Conservation (phyloP, 2,888 invertebrate genomes). For the Stramonita haemastoma region DNA sequence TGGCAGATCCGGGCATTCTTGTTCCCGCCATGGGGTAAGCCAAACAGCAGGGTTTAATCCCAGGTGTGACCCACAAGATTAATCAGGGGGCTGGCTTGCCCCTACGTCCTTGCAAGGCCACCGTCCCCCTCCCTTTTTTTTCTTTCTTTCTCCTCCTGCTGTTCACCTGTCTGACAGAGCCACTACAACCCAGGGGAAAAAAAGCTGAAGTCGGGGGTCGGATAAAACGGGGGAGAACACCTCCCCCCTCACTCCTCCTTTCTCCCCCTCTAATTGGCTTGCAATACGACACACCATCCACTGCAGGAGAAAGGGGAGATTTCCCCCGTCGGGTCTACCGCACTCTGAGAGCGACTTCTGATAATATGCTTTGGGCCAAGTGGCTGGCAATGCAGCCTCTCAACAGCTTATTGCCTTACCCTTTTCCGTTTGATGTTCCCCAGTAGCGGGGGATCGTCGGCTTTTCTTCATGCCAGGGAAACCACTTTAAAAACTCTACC, state of each 20-base stretch:
- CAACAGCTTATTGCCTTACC: background rate
- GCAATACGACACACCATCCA: background rate
- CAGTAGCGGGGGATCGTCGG: background rate
- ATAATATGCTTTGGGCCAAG: background rate
- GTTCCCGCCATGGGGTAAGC: constrained; percentile 11
- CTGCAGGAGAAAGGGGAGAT: background rate
- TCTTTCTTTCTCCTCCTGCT: background rate
- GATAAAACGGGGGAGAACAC: background rate
- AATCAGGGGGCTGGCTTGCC: background rate
- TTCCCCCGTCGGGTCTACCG: constrained; percentile 3
- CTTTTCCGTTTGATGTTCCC: background rate
- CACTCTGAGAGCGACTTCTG: background rate
- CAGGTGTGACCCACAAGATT: constrained; percentile 24
- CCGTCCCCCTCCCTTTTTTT: background rate
- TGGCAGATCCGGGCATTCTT: background rate
- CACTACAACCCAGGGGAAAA: background rate
- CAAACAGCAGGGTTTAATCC: background rate
- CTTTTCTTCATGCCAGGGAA: background rate
- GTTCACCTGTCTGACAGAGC: background rate
- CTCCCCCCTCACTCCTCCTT: too few relatives aligned
- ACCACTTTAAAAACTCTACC: background rate
- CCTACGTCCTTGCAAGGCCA: constrained; percentile 16
- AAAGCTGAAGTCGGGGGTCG: background rate
- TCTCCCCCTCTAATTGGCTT: background rate
- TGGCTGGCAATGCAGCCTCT: constrained; percentile 8